phyloP scores from a whole-genome alignment of 2,113 vertebrate species.

The Sminthopsis crassicaudata region DNA sequence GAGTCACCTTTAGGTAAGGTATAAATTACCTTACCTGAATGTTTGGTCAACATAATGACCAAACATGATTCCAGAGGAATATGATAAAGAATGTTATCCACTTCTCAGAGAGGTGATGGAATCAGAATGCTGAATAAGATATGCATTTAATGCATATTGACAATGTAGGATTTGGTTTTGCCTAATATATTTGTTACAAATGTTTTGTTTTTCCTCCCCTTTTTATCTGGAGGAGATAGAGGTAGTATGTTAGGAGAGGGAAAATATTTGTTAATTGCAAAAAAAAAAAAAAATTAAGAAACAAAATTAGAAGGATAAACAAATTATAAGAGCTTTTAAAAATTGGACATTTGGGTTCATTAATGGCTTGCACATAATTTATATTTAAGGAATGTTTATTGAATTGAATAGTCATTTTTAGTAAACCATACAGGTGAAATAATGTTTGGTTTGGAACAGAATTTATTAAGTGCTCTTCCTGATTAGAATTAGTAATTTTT shows the following conservation, averaged over 20 bases:
- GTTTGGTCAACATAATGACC: background rate
- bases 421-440: background rate
- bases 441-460: background rate
- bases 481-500: background rate
- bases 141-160: background rate
- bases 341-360: background rate
- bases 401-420: background rate
- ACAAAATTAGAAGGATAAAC: background rate
- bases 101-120: background rate
- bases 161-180: background rate
- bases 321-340: background rate
- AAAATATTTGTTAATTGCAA: background rate
- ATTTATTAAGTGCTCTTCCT: background rate
- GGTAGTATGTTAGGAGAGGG: background rate
- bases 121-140: background rate
- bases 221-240: background rate
- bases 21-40: background rate
- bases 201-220: background rate
- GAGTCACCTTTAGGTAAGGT: background rate
- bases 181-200: background rate
- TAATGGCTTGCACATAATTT: background rate
- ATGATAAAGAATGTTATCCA: background rate
- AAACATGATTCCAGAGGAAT: background rate
- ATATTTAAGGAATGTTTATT: background rate
- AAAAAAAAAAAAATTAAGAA: background rate